Base-by-base conservation (phyloP, 2,113 vertebrate genomes). In the Cyanistes caeruleus region DNA sequence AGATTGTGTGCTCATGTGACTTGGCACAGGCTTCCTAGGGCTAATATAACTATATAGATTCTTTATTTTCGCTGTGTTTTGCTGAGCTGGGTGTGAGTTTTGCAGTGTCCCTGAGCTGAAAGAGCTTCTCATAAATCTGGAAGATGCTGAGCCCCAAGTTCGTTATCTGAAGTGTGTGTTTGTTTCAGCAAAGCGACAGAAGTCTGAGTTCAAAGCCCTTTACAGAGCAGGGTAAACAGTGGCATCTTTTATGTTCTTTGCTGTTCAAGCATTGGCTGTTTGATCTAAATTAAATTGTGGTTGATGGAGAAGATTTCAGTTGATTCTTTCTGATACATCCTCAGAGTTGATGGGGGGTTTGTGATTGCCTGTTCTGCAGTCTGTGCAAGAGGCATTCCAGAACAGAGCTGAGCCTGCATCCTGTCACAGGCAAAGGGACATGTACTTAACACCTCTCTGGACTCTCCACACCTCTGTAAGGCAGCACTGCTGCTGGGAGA, bases 1-100 rank as follows among this genome's bases (percentile, higher is more conserved):
- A 49, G 41, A 6, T 8, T 7, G 48, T 28, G 5, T 59, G 56
- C 27, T 10, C 0, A 0, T 41, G 22, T 91, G 62, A 43, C 58
- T 76, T 80, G 53, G 72, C 49, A 31, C 8, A 16, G n/a, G 31
- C 49, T 83, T 83, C 59, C 58, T 49, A n/a, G 43, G 27, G 17
- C 20, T 53, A 9, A 37, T 52, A 28, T 7, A 75, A 22, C 33
- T 41, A 2, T n/a, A 43, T 23, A n/a, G 20, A 55, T 76, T 80
- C 18, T 53, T 74, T 28, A 13, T 81, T 87, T 69, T n/a, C 35
- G 3, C 10, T 59, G n/a, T 63, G 27, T 51, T 88, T 82, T 90
- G 48, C 68, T 62, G 63, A 91, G 28, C 33, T 74, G 55, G 30
- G 22, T 82, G 24, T 33, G 64, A 77, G 30, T 49, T 95, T 84